These are phyloP conservation scores for Poliocrania exsul DNA, from an alignment of 2,797 vertebrate genomes.

Conservation along the genomic window DNA sequence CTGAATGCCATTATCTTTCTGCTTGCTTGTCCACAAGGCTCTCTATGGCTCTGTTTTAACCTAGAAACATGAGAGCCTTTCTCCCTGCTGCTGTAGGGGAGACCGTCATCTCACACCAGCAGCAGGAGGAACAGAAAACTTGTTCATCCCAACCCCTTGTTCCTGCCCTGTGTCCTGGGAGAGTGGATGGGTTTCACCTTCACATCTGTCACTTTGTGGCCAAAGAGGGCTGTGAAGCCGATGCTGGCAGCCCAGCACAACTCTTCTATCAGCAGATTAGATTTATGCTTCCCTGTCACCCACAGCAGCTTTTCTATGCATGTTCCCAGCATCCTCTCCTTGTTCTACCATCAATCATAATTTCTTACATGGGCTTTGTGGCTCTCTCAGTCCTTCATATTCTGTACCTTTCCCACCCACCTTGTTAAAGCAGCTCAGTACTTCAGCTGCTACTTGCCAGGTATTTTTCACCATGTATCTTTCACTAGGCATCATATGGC, in stretches of 20 bases:
- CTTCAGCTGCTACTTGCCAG: background rate
- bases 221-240: background rate
- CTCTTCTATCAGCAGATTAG: background rate
- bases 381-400: background rate
- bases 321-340: background rate
- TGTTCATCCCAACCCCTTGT: background rate
- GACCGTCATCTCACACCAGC: accelerated
- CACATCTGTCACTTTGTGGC: background rate
- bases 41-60: background rate
- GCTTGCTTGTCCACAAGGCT: background rate
- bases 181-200: background rate
- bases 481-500: background rate
- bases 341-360: background rate
- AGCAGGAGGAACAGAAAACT: background rate
- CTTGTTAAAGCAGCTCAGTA: background rate
- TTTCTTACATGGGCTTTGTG: background rate
- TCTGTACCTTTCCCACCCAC: background rate
- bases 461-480: background rate
- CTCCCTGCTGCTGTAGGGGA: background rate
- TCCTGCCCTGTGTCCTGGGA: background rate
- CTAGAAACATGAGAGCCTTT: background rate
- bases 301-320: background rate
- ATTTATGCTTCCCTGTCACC: background rate
- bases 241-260: background rate
- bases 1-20: background rate